These are phyloP conservation scores for Sinella curviseta DNA, from an alignment of 1,140 invertebrate species.

Conservation along the genomic window DNA sequence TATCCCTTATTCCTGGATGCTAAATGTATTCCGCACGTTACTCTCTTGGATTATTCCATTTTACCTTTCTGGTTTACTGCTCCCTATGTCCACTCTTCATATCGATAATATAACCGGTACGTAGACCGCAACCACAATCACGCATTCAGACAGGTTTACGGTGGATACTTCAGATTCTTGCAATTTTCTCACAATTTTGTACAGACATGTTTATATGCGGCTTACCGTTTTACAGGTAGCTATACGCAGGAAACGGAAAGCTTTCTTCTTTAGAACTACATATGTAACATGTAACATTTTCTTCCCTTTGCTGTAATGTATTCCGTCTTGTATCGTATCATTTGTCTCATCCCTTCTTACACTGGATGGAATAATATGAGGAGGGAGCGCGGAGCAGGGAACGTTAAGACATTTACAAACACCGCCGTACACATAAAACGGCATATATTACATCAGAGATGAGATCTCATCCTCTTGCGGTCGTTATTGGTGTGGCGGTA, in stretches of 20 bases:
- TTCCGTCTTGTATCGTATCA: conserved; percentile 20
- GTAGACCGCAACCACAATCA: not conserved
- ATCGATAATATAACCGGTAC: not conserved
- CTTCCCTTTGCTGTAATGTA: too few species aligned
- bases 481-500: not conserved
- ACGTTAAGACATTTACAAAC: conserved; percentile 8
- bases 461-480: not conserved
- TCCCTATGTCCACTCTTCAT: conserved; percentile 1
- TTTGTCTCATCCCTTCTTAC: not conserved
- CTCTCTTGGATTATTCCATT: conserved; percentile 9
- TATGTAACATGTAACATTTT: too few species aligned
- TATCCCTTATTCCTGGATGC: too few species aligned
- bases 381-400: not conserved
- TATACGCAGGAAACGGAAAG: too few species aligned
- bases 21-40: too few species aligned
- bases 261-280: too few species aligned
- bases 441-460: conserved; percentile 8
- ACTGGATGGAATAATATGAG: not conserved
- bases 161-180: not conserved
- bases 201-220: not conserved
- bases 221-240: too few species aligned
- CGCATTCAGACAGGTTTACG: conserved; percentile 11
- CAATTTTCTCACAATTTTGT: not conserved
- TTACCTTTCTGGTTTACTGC: conserved; percentile 6
- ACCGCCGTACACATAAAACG: not conserved